phyloP scores from a whole-genome alignment of 2,797 vertebrate genomes.

The Neostethus bicornis region DNA sequence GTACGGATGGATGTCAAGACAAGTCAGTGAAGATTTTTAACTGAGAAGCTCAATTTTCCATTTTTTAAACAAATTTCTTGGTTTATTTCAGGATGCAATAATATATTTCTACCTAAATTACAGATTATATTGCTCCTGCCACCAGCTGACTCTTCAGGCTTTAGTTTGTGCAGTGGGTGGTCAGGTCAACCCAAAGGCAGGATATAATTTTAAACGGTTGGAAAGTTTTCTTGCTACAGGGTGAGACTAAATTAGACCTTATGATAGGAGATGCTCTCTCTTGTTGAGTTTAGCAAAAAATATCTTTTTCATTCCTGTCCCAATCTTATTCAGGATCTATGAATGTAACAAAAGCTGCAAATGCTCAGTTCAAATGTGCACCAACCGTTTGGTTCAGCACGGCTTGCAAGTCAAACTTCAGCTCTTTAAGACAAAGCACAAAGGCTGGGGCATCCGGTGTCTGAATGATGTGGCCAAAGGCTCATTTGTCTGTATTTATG shows the following conservation, averaged over 20 bases:
- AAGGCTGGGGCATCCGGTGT: slow-evolving; percentile 98
- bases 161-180: slow-evolving; percentile 91
- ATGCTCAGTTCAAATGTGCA: slow-evolving; percentile 91
- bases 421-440: slow-evolving; percentile 98
- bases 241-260: slow-evolving; percentile 75
- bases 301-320: slow-evolving; percentile 13
- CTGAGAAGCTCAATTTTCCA: background rate
- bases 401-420: slow-evolving; percentile 96
- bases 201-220: slow-evolving; percentile 90
- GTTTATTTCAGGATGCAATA: slow-evolving; percentile 8
- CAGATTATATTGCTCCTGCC: slow-evolving; percentile 95
- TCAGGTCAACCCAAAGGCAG: slow-evolving; percentile 88
- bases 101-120: slow-evolving; percentile 13
- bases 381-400: slow-evolving; percentile 94
- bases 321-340: slow-evolving; percentile 84
- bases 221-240: slow-evolving; percentile 97
- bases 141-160: slow-evolving; percentile 94
- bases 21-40: slow-evolving; percentile 81
- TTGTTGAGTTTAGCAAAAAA: background rate
- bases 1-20: slow-evolving; percentile 93
- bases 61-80: slow-evolving; percentile 8
- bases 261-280: slow-evolving; percentile 14
- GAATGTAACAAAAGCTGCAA: slow-evolving; percentile 95
- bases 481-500: slow-evolving; percentile 98
- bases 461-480: slow-evolving; percentile 96